phyloP scores from a whole-genome alignment of 2,113 vertebrate genomes.

The Camelus bactrianus region DNA sequence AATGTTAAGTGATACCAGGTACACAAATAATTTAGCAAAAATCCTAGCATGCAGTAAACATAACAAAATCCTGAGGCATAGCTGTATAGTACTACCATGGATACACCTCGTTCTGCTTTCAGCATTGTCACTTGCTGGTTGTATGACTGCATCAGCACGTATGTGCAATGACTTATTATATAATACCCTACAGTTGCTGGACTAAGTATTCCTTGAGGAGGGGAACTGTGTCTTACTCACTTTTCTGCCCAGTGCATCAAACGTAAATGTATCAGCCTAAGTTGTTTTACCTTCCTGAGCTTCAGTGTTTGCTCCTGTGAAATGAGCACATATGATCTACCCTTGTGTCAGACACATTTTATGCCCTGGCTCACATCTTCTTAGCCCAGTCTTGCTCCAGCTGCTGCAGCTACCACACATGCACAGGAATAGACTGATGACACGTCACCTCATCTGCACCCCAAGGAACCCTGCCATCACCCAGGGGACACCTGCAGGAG shows the following conservation, averaged over 20 bases:
- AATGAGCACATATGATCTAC: neutral
- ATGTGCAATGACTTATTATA: conserved; percentile 44
- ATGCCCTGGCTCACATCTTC: neutral
- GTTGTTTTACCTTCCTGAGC: neutral
- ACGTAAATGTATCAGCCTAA: neutral
- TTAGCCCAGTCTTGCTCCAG: neutral
- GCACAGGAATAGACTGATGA: neutral
- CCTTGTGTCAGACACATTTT: conserved; percentile 12
- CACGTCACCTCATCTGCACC: neutral
- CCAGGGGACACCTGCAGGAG: neutral
- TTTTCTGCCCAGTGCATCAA: neutral
- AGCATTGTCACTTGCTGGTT: conserved; percentile 14
- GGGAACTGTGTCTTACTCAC: neutral
- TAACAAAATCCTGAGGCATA: neutral
- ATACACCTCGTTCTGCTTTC: neutral
- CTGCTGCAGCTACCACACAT: neutral
- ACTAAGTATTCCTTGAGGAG: neutral
- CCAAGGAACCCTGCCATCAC: neutral
- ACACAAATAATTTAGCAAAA: conserved; percentile 33
- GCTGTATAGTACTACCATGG: neutral
- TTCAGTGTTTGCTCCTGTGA: conserved; percentile 23
- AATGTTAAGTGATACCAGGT: neutral
- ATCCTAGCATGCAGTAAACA: neutral
- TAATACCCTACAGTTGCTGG: neutral
- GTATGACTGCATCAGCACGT: conserved; percentile 9